Evolutionary conservation across 2,888 invertebrate genomes (phyloP).

Genomic region (Argyresthia albistria): DNA sequence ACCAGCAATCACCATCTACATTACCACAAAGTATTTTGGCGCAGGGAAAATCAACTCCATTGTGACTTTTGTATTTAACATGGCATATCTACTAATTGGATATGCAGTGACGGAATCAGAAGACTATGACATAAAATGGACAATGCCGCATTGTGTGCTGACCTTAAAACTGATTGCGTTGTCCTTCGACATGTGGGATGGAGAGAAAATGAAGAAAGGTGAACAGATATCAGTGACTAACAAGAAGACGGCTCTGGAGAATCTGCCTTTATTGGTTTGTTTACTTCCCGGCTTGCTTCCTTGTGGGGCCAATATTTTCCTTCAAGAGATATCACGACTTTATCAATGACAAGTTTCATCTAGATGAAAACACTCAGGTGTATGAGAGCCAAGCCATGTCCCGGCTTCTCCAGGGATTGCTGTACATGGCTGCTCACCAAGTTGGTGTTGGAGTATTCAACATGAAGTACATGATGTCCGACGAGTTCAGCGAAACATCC

Average conservation of each 20-base stretch:
- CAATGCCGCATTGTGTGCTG: conserved; percentile 97
- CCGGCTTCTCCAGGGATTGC: conserved; percentile 77
- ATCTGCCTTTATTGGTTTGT: conserved; percentile 80
- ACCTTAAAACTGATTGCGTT: conserved; percentile 91
- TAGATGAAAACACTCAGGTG: conserved; percentile 30
- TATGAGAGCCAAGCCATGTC: conserved; percentile 66
- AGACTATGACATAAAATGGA: conserved; percentile 96
- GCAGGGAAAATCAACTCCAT: conserved; percentile 77
- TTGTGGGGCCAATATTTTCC: conserved; percentile 96
- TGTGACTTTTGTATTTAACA: conserved; percentile 85
- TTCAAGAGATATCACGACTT: conserved; percentile 86
- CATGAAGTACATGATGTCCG: conserved; percentile 80
- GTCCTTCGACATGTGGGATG: conserved; percentile 86
- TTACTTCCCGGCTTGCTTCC: conserved; percentile 91
- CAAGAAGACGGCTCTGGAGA: conserved; percentile 76
- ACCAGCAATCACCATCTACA: conserved; percentile 81
- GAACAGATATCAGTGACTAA: conserved; percentile 79
- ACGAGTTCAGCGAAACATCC: conserved; percentile 67
- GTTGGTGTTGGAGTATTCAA: conserved; percentile 78
- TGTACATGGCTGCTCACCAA: conserved; percentile 84
- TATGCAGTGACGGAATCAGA: conserved; percentile 87
- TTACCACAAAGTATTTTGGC: conserved; percentile 75
- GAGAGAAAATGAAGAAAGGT: conserved; percentile 65
- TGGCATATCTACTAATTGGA: conserved; percentile 83
- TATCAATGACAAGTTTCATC: conserved; percentile 76